A percentile compares a stretch with the other conserved stretches of the same genome.
Evolutionary conservation across 2,797 vertebrate genomes (phyloP).

Genomic region (Threskiornis aethiopicus): DNA sequence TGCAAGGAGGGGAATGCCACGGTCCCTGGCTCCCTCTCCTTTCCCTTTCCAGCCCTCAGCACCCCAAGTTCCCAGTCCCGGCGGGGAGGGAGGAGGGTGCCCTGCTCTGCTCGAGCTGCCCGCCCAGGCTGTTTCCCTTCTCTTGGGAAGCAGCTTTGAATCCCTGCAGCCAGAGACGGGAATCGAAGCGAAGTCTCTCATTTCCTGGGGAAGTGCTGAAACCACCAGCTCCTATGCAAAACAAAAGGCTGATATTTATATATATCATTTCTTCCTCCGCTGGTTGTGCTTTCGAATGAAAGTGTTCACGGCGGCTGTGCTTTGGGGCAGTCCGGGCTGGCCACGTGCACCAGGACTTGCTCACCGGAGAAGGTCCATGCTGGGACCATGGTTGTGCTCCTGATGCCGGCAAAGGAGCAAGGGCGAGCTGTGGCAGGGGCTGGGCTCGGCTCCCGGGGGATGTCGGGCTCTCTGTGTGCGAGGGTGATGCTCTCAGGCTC

Average conservation of each 20-base stretch:
- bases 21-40: not conserved
- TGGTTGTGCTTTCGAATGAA: not conserved
- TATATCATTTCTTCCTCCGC: not conserved
- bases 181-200: fast-evolving
- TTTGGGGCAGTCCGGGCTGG: not conserved
- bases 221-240: not conserved
- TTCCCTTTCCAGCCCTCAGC: not conserved
- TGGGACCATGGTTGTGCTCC: fast-evolving
- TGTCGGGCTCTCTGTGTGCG: fast-evolving
- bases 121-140: not conserved
- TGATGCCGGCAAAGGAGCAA: not conserved
- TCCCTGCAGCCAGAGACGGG: not conserved
- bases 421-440: not conserved
- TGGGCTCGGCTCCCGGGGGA: fast-evolving
- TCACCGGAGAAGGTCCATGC: fast-evolving
- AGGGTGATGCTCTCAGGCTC: not conserved
- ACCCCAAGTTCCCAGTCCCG: fast-evolving
- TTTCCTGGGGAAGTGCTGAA: not conserved
- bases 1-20: not conserved
- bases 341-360: not conserved
- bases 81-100: too few relatives aligned
- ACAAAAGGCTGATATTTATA: not conserved
- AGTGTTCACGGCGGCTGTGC: not conserved
- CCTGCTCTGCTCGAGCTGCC: fast-evolving
- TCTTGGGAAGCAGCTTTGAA: not conserved